Conservation (phyloP, 2,113 vertebrate genomes). For the Bolborhynchus lineola region DNA sequence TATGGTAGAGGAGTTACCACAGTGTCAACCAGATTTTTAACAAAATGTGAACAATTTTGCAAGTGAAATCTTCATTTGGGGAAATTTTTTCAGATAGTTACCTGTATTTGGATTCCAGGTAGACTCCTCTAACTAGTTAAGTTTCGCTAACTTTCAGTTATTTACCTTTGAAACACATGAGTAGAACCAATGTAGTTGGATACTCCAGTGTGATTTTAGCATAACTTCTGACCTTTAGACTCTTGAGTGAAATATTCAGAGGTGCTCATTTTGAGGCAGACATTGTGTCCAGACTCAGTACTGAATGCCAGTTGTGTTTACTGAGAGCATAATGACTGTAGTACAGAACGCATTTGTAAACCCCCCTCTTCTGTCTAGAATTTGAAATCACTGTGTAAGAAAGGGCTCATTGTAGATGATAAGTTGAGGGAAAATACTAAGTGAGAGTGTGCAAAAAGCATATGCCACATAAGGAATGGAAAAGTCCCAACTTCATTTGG, state of each 20-base stretch:
- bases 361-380: not conserved
- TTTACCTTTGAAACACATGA: not conserved
- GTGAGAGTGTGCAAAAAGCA: not conserved
- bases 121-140: not conserved
- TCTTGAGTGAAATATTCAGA: not conserved
- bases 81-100: not conserved
- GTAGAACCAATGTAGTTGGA: not conserved
- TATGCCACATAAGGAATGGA: not conserved
- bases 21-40: not conserved
- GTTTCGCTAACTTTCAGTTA: not conserved
- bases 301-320: not conserved
- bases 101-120: not conserved
- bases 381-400: conserved; percentile 2
- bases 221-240: not conserved
- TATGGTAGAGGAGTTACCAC: not conserved
- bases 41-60: not conserved
- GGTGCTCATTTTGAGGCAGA: not conserved
- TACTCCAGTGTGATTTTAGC: not conserved
- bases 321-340: not conserved
- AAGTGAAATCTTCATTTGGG: not conserved
- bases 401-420: not conserved
- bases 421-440: not conserved
- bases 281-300: not conserved
- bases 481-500: not conserved
- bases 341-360: not conserved